These are phyloP conservation scores for Catocala fraxini DNA, from an alignment of 2,888 invertebrate species.

Conservation along the genomic window DNA sequence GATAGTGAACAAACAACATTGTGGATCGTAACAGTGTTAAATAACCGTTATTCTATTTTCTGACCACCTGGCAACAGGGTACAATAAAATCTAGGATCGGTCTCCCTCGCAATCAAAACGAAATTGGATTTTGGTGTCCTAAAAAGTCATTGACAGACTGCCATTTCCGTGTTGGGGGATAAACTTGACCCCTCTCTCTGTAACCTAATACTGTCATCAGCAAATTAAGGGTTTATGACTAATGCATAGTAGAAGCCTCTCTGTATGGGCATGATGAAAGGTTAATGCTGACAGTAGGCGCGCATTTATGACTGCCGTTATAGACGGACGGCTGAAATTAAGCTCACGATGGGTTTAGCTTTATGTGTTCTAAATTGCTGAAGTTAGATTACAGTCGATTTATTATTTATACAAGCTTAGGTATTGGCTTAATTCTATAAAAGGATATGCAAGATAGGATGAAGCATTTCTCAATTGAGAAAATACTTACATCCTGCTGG, in stretches of 20 bases:
- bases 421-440: too few relatives aligned
- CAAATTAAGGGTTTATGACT: conserved; percentile 16
- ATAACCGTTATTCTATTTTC: neutral
- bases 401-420: too few relatives aligned
- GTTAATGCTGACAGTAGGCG: neutral
- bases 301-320: conserved; percentile 3
- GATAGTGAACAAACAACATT: conserved; percentile 8
- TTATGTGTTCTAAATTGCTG: neutral
- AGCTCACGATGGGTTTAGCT: neutral
- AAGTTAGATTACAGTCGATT: too few relatives aligned
- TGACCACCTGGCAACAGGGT: neutral
- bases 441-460: too few relatives aligned
- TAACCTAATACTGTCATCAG: conserved; percentile 18
- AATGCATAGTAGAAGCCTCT: conserved; percentile 5
- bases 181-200: conserved; percentile 20
- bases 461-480: too few relatives aligned
- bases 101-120: neutral
- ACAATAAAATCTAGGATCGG: neutral
- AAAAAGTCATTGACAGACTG: conserved; percentile 16
- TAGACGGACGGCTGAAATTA: neutral
- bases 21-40: neutral
- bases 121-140: conserved; percentile 13
- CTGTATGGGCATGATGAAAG: conserved; percentile 2
- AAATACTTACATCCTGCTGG: too few relatives aligned
- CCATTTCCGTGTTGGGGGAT: conserved; percentile 10